These are phyloP conservation scores for Anadara kagoshimensis DNA, from an alignment of 1,140 invertebrate species.

Conservation along the genomic window DNA sequence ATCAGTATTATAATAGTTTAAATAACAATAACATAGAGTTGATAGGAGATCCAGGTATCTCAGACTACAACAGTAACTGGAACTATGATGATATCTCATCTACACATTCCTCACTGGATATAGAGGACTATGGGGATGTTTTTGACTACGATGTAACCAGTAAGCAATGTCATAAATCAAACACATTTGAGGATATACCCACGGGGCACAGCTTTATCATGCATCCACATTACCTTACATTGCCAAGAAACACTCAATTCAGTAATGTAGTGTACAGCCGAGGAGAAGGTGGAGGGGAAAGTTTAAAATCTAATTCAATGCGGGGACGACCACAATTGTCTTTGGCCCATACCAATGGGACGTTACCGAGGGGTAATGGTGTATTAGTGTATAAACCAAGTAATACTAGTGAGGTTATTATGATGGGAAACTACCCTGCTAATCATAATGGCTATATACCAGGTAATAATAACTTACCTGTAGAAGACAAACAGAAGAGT, in stretches of 20 bases:
- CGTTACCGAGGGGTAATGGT: constrained; percentile 26
- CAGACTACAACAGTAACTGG: not conserved
- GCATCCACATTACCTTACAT: constrained; percentile 45
- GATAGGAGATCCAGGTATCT: not conserved
- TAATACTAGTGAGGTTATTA: constrained; percentile 29
- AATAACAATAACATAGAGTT: constrained; percentile 8
- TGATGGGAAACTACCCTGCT: constrained; percentile 47
- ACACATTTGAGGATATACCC: constrained; percentile 13
- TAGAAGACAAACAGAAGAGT: constrained; percentile 8
- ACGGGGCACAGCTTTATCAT: constrained; percentile 36
- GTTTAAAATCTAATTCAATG: constrained; percentile 5
- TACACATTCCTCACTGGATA: too few species aligned
- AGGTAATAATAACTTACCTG: constrained; percentile 1
- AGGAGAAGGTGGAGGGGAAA: not conserved
- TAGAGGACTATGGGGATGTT: too few species aligned
- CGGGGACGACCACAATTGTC: constrained; percentile 8
- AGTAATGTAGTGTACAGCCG: not conserved
- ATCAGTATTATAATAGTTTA: constrained; percentile 25
- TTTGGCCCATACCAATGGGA: constrained; percentile 33
- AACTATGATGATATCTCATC: too few species aligned
- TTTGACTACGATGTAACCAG: too few species aligned
- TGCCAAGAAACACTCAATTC: constrained; percentile 35
- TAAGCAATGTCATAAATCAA: too few species aligned
- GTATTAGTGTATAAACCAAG: constrained; percentile 35
- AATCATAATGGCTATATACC: constrained; percentile 19